phyloP scores from a whole-genome alignment of 2,113 vertebrate species.

The Hepsetus odoe region DNA sequence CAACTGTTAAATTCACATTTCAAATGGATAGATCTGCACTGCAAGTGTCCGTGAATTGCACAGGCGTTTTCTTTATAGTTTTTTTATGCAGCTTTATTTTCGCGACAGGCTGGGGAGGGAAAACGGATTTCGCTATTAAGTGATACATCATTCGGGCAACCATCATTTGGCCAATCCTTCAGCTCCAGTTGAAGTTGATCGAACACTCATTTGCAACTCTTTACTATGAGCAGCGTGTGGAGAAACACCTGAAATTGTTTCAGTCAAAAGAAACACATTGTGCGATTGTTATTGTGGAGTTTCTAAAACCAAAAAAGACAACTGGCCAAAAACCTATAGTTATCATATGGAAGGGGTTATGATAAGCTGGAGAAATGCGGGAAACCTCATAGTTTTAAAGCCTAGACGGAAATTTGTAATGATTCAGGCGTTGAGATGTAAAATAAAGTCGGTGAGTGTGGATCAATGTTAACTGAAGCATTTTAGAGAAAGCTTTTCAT shows the following conservation, averaged over 20 bases:
- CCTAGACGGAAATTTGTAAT: too few species aligned
- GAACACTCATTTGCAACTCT: not conserved
- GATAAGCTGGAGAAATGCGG: too few species aligned
- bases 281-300: too few species aligned
- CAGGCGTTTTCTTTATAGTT: not conserved
- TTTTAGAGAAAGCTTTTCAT: too few species aligned
- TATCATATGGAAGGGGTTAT: too few species aligned
- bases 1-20: slow-evolving; percentile 89
- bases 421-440: too few species aligned
- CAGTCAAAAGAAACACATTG: too few species aligned
- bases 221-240: not conserved
- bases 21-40: slow-evolving; percentile 57
- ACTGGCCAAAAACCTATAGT: too few species aligned
- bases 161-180: not conserved
- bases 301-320: too few species aligned
- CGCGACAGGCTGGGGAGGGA: not conserved
- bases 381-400: not conserved
- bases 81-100: not conserved
- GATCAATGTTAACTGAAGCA: too few species aligned
- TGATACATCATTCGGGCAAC: not conserved
- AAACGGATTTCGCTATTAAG: slow-evolving; percentile 20
- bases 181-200: not conserved
- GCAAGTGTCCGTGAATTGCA: slow-evolving; percentile 26
- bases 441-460: too few species aligned
- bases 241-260: not conserved